phyloP scores from a whole-genome alignment of 2,797 vertebrate species.

The Orientallactaga sibirica region DNA sequence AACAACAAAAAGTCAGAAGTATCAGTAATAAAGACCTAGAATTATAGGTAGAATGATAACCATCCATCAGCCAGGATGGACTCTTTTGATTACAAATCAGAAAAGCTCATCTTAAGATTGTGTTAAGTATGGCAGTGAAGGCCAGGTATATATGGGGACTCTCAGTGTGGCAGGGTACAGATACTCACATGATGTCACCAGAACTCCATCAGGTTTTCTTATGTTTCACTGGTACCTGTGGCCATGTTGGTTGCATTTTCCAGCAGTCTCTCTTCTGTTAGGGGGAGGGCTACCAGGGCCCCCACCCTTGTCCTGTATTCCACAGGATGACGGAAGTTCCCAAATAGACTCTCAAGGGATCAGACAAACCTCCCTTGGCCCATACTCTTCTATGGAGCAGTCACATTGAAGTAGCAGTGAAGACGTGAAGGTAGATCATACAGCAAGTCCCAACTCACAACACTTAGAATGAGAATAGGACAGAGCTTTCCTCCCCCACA shows the following conservation, averaged over 20 bases:
- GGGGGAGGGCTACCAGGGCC: not conserved
- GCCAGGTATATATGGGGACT: too few species aligned
- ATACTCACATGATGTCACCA: accelerated
- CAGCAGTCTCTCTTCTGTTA: not conserved
- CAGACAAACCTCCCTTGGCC: not conserved
- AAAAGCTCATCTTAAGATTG: not conserved
- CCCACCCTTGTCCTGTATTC: not conserved
- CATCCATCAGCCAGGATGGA: not conserved
- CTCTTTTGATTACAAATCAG: not conserved
- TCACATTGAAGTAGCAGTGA: not conserved
- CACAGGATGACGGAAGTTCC: not conserved
- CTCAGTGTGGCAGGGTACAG: accelerated
- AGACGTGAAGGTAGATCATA: not conserved
- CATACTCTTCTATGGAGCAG: not conserved
- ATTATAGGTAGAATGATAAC: not conserved
- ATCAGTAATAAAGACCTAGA: not conserved
- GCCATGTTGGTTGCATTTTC: not conserved
- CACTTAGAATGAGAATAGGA: not conserved
- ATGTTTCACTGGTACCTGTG: not conserved
- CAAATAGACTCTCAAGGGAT: not conserved
- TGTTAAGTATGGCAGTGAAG: not conserved
- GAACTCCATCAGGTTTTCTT: not conserved
- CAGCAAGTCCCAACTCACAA: not conserved
- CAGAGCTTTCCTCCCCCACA: not conserved
- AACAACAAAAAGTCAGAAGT: conserved; percentile 15